Conservation (phyloP, 2,888 invertebrate species). For the Ditula angustiorana region DNA sequence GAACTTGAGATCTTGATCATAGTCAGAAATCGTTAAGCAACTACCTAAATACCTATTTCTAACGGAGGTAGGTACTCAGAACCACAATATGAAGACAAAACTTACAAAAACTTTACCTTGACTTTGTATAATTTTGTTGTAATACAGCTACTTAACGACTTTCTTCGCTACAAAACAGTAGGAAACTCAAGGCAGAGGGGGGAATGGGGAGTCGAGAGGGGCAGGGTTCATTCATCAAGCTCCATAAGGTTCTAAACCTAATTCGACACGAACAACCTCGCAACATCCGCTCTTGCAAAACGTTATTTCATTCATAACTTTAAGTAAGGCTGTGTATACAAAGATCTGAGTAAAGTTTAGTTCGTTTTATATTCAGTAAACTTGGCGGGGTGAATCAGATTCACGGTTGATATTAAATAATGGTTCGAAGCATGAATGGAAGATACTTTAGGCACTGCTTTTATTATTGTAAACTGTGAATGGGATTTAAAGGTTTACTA, state of each 20-base stretch:
- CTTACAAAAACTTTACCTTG: not conserved
- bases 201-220: slow-evolving; percentile 48
- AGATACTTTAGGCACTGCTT: not conserved
- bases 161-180: slow-evolving; percentile 23
- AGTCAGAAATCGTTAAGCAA: too few relatives aligned
- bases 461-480: not conserved
- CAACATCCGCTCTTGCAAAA: slow-evolving; percentile 86
- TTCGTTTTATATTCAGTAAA: slow-evolving; percentile 9
- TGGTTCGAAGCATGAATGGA: not conserved
- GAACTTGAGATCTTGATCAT: too few relatives aligned
- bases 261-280: slow-evolving; percentile 83
- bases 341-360: slow-evolving; percentile 36
- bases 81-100: not conserved
- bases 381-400: slow-evolving; percentile 5
- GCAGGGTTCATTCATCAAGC: slow-evolving; percentile 81
- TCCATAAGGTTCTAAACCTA: slow-evolving; percentile 85
- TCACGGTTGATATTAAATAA: not conserved
- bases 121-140: not conserved
- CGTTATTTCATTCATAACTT: slow-evolving; percentile 85
- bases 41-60: too few relatives aligned
- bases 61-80: too few relatives aligned
- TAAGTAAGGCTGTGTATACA: slow-evolving; percentile 64
- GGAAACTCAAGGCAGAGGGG: slow-evolving; percentile 46
- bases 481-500: not conserved
- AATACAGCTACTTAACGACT: slow-evolving; percentile 1